Evolutionary conservation across 2,797 vertebrate species (phyloP).

Genomic region (Anabacerthia variegaticeps): DNA sequence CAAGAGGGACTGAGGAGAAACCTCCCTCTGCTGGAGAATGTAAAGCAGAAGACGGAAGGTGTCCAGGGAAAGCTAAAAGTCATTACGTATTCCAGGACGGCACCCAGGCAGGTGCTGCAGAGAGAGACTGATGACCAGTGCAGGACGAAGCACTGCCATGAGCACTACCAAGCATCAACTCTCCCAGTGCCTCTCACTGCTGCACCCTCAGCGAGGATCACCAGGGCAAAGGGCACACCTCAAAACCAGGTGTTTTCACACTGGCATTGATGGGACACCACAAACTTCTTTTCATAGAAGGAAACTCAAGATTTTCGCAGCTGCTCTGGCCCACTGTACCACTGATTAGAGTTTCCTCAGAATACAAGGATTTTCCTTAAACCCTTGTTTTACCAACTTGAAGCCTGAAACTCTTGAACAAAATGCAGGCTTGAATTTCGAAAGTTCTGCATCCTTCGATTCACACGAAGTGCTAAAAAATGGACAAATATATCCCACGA

Average conservation of each 20-base stretch:
- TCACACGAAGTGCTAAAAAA: not conserved
- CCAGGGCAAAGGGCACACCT: accelerated
- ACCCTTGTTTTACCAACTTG: not conserved
- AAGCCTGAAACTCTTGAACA: not conserved
- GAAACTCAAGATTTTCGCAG: not conserved
- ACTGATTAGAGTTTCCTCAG: not conserved
- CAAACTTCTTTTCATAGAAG: not conserved
- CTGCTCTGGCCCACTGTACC: accelerated
- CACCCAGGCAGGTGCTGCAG: not conserved
- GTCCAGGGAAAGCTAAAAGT: not conserved
- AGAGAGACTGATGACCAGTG: accelerated
- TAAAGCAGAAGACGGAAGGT: not conserved
- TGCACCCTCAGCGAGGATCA: accelerated
- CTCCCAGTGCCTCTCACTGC: accelerated
- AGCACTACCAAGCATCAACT: not conserved
- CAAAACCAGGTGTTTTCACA: accelerated
- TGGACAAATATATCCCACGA: not conserved
- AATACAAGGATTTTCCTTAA: not conserved
- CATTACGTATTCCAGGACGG: not conserved
- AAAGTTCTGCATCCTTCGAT: not conserved
- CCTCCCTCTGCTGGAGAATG: not conserved
- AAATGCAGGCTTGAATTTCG: not conserved
- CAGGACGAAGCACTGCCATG: accelerated
- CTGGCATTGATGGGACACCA: not conserved
- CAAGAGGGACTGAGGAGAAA: not conserved